Percentiles rank a stretch among this genome's conserved stretches.
These are phyloP conservation scores for Scaeva pyrastri DNA, from an alignment of 2,888 invertebrate genomes.

Conservation along the genomic window DNA sequence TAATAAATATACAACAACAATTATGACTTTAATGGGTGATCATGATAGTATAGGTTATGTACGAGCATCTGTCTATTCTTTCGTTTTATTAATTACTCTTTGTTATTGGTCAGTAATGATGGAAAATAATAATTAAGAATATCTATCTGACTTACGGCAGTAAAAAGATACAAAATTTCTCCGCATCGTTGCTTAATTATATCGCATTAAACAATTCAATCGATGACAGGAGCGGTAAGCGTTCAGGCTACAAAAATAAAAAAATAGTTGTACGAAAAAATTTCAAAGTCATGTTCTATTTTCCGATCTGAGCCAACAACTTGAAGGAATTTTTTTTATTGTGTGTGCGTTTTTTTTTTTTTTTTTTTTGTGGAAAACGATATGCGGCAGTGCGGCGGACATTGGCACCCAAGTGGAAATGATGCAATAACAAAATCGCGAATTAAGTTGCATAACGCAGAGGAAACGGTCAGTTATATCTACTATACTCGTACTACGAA, in stretches of 20 bases:
- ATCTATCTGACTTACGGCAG: not conserved
- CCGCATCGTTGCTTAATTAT: conserved; percentile 59
- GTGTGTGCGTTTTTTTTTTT: not conserved
- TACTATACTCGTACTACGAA: conserved; percentile 10
- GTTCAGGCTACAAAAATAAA: conserved; percentile 36
- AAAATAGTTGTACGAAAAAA: conserved; percentile 3
- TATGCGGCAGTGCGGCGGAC: conserved; percentile 65
- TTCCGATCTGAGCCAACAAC: conserved; percentile 61
- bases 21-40: conserved; percentile 46
- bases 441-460: conserved; percentile 75
- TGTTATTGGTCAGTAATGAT: conserved; percentile 36
- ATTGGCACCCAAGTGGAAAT: conserved; percentile 75
- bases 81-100: conserved; percentile 24
- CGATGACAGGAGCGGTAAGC: conserved; percentile 62
- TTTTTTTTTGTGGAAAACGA: conserved; percentile 55
- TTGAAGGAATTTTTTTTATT: conserved; percentile 49
- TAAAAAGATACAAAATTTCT: conserved; percentile 20
- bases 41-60: not conserved
- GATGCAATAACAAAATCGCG: conserved; percentile 67
- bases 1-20: conserved; percentile 49
- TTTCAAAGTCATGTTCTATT: conserved; percentile 60
- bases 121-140: conserved; percentile 2
- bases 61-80: not conserved
- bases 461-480: conserved; percentile 72
- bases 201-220: conserved; percentile 65